phyloP scores from a whole-genome alignment of 2,797 vertebrate species.

The Knipowitschia caucasica region DNA sequence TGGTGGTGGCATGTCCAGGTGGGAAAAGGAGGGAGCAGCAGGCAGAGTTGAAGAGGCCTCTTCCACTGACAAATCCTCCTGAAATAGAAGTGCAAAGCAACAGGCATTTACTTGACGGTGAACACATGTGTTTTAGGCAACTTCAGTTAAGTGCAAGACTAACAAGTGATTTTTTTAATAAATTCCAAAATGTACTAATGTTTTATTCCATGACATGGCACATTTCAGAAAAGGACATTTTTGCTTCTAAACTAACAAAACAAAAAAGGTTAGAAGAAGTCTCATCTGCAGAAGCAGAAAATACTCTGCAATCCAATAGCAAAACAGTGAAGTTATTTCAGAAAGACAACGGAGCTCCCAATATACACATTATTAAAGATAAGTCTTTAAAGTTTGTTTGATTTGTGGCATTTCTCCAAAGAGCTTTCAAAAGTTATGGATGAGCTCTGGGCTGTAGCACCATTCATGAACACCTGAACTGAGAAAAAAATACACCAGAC shows the following conservation, averaged over 20 bases:
- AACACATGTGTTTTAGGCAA: no score
- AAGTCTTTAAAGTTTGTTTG: conserved; percentile 15
- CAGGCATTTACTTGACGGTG: no score
- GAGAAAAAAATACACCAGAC: conserved; percentile 43
- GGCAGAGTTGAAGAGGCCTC: conserved; percentile 77
- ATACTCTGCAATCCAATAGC: no score
- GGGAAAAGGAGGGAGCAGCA: conserved; percentile 78
- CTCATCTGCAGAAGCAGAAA: no score
- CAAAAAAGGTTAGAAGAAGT: no score
- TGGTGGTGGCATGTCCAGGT: conserved; percentile 82
- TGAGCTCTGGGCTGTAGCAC: conserved; percentile 43
- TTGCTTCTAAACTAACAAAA: no score
- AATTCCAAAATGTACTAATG: no score
- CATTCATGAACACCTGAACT: conserved; percentile 65
- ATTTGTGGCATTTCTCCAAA: conserved; percentile 43
- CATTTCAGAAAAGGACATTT: no score
- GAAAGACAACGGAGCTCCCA: background rate
- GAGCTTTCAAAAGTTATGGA: conserved; percentile 50
- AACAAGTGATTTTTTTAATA: no score
- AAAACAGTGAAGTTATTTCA: no score
- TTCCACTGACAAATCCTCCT: conserved; percentile 79
- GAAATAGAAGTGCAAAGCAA: conserved; percentile 71
- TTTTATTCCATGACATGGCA: no score
- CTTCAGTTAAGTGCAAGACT: background rate
- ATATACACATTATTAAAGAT: conserved; percentile 7